These are phyloP conservation scores for Drosophila kohkoa DNA, from an alignment of 1,140 invertebrate species.

Conservation along the genomic window DNA sequence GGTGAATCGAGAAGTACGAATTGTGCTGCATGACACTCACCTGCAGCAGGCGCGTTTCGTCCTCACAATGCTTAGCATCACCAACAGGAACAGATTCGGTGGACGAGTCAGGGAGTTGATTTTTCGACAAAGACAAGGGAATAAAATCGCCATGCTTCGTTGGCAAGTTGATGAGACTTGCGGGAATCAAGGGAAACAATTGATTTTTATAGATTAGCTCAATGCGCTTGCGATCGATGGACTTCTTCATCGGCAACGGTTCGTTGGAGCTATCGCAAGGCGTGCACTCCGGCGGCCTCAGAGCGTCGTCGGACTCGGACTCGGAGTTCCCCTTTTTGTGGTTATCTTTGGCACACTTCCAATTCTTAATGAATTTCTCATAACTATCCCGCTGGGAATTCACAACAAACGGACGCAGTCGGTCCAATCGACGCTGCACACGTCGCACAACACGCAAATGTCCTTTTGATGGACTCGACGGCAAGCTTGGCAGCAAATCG, in stretches of 20 bases:
- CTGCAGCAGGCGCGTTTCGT: neutral
- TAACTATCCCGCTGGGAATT: neutral
- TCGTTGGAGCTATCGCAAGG: no score
- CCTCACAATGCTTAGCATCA: no score
- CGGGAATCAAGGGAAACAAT: neutral
- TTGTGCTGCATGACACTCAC: neutral
- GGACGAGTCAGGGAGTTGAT: no score
- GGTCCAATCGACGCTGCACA: neutral
- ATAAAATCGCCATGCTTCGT: no score
- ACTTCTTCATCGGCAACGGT: neutral
- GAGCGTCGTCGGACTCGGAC: no score
- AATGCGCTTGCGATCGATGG: neutral
- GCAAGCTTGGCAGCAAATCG: conserved; percentile 5
- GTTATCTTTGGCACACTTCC: neutral
- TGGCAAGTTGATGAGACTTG: neutral
- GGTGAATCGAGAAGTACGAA: neutral
- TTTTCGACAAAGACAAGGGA: no score
- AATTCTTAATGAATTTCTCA: neutral
- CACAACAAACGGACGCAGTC: neutral
- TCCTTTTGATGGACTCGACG: neutral
- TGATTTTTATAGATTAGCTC: neutral
- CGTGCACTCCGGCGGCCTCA: no score
- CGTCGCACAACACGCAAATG: neutral
- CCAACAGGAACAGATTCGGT: no score
- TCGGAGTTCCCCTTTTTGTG: neutral